A percentile compares a stretch with the other conserved stretches of the same genome.
Conservation (phyloP, 2,888 invertebrate genomes). For the Noctua janthina region DNA sequence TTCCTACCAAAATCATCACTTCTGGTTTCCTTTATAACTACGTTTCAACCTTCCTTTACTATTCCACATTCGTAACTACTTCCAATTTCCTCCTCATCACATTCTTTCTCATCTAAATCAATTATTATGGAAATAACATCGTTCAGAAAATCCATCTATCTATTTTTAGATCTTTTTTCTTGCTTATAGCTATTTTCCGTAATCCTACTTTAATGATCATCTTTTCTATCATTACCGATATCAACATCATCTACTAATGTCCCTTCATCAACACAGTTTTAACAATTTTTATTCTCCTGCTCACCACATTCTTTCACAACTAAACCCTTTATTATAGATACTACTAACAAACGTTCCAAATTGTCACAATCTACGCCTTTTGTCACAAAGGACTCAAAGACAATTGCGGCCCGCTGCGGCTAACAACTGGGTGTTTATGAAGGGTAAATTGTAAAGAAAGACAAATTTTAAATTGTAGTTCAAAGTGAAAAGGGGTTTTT, state of each 20-base stretch:
- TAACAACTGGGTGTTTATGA: conserved; percentile 66
- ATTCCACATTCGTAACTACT: not conserved
- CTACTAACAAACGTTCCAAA: conserved; percentile 55
- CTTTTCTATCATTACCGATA: not conserved
- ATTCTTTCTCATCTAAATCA: not conserved
- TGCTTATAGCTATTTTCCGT: not conserved
- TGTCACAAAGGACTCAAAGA: conserved; percentile 65
- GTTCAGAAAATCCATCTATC: too few species aligned
- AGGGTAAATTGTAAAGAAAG: conserved; percentile 64
- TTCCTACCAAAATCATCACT: not conserved
- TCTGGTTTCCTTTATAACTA: not conserved
- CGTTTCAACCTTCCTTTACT: not conserved
- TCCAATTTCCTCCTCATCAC: not conserved
- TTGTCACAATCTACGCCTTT: conserved; percentile 60
- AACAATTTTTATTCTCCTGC: not conserved
- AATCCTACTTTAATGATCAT: not conserved
- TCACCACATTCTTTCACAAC: conserved; percentile 10
- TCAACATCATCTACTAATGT: not conserved
- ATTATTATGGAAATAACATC: not conserved
- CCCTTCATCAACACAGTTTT: not conserved
- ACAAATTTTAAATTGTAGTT: conserved; percentile 60
- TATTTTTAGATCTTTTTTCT: not conserved
- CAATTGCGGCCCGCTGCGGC: conserved; percentile 60
- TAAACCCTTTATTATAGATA: conserved; percentile 26
- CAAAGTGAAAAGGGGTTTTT: conserved; percentile 45